Evolutionary conservation across 2,113 vertebrate species (phyloP).

Genomic region (Stegostoma tigrinum): DNA sequence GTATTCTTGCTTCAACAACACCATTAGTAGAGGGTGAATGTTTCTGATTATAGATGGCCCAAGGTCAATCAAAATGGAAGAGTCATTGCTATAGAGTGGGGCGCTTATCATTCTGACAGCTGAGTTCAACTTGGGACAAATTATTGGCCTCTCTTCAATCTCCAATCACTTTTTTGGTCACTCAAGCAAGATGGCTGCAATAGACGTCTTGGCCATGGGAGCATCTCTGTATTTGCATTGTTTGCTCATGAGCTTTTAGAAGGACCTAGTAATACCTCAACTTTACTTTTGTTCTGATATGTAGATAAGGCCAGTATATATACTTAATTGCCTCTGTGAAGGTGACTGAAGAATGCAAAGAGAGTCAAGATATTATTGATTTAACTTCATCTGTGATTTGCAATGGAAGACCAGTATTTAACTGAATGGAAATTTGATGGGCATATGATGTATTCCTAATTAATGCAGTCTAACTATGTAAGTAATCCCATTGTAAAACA

Average conservation of each 20-base stretch:
- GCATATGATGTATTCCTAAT: background rate
- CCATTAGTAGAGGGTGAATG: background rate
- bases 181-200: background rate
- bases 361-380: background rate
- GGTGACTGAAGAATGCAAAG: background rate
- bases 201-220: background rate
- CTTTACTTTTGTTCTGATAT: background rate
- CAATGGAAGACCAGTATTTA: background rate
- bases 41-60: background rate
- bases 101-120: background rate
- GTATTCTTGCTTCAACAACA: background rate
- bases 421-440: background rate
- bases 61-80: background rate
- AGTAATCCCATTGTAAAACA: background rate
- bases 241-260: background rate
- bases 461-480: background rate
- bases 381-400: background rate
- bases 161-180: background rate
- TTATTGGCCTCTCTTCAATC: background rate
- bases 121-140: background rate
- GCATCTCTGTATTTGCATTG: background rate
- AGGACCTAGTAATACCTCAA: background rate
- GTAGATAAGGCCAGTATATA: background rate
- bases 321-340: background rate
- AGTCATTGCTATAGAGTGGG: background rate